phyloP scores from a whole-genome alignment of 1,140 invertebrate genomes.

The Drosophila repletoides region DNA sequence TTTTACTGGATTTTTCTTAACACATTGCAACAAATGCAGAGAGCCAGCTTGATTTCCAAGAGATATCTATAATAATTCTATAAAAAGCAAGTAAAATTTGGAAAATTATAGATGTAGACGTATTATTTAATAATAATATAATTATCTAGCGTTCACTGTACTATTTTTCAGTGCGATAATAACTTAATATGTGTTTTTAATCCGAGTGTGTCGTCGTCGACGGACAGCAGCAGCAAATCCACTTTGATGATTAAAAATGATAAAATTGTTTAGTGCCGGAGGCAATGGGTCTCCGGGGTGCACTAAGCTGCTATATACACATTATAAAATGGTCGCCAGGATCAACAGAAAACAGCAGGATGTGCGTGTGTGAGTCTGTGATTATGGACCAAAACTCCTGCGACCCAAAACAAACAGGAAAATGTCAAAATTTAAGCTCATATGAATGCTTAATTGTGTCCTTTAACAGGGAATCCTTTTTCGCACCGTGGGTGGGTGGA shows the following conservation, averaged over 20 bases:
- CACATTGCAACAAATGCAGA: too few relatives aligned
- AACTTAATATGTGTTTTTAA: conserved; percentile 82
- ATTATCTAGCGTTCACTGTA: not conserved
- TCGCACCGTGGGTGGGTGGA: not conserved
- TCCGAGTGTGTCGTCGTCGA: conserved; percentile 58
- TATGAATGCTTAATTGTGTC: conserved; percentile 78
- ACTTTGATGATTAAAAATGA: conserved; percentile 82
- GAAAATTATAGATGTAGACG: too few relatives aligned
- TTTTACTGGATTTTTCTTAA: too few relatives aligned
- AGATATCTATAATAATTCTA: too few relatives aligned
- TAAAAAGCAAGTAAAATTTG: too few relatives aligned
- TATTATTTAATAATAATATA: too few relatives aligned
- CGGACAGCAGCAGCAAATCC: conserved; percentile 44
- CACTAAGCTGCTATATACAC: conserved; percentile 81
- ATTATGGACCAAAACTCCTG: conserved; percentile 1
- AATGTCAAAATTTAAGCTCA: conserved; percentile 79
- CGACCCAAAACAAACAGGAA: conserved; percentile 61
- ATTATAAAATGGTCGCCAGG: conserved; percentile 82
- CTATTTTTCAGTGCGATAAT: conserved; percentile 60
- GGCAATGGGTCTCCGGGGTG: conserved; percentile 71
- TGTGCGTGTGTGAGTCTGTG: conserved; percentile 40
- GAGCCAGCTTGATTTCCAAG: conserved; percentile 1
- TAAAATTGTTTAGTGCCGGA: conserved; percentile 81
- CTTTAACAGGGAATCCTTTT: too few relatives aligned
- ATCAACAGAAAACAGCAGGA: conserved; percentile 59